These are phyloP conservation scores for Pyrgus malvae DNA, from an alignment of 2,888 invertebrate species.

Conservation along the genomic window DNA sequence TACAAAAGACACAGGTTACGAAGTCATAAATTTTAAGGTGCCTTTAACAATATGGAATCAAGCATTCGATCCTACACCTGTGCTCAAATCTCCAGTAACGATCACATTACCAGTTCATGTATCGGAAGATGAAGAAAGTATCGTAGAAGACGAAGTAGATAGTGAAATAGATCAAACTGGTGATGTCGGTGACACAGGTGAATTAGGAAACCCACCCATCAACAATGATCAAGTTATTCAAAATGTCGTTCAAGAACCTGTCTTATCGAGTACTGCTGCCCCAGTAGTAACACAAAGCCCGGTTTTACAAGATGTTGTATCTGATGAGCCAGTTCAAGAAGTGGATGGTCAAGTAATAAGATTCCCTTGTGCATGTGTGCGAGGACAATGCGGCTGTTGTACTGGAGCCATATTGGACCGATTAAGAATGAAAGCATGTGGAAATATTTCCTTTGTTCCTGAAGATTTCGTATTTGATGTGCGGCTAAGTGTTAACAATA, in stretches of 20 bases:
- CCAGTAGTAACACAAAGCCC: conserved; percentile 45
- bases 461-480: conserved; percentile 92
- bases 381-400: conserved; percentile 86
- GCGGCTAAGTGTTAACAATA: conserved; percentile 86
- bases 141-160: conserved; percentile 41
- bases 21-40: conserved; percentile 59
- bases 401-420: conserved; percentile 84
- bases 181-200: conserved; percentile 40
- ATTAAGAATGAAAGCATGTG: conserved; percentile 88
- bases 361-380: conserved; percentile 83
- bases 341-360: conserved; percentile 73
- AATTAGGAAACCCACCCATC: conserved; percentile 36
- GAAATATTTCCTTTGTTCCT: conserved; percentile 89
- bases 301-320: conserved; percentile 44
- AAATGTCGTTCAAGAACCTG: conserved; percentile 37
- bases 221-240: conserved; percentile 40
- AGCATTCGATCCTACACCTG: conserved; percentile 62
- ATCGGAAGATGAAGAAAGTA: conserved; percentile 47
- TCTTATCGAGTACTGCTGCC: conserved; percentile 38
- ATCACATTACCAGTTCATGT: conserved; percentile 68
- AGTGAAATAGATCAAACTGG: conserved; percentile 44
- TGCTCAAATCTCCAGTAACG: conserved; percentile 67
- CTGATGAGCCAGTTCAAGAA: conserved; percentile 40
- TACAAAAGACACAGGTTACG: conserved; percentile 52
- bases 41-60: conserved; percentile 60